Evolutionary conservation across 1,140 invertebrate species (phyloP).

Genomic region (Drosophila sp.): DNA sequence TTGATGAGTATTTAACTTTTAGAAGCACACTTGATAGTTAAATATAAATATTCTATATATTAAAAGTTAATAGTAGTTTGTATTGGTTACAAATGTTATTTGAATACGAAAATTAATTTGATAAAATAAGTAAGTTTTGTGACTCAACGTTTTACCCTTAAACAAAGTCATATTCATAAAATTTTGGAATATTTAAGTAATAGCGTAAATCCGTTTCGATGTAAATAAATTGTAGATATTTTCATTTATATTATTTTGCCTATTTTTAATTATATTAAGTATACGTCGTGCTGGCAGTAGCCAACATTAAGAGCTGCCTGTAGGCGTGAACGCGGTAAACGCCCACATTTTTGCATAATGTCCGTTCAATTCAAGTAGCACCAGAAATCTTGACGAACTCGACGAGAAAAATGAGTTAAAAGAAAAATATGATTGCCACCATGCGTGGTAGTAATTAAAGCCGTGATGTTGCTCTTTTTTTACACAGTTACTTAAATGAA

Average conservation of each 20-base stretch:
- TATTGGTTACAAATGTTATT: background rate
- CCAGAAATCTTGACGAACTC: conserved; percentile 29
- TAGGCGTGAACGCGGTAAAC: conserved; percentile 28
- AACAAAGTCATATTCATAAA: background rate
- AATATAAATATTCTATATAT: too few species aligned
- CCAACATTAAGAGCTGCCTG: conserved; percentile 28
- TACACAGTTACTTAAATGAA: conserved; percentile 20
- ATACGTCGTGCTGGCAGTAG: conserved; percentile 31
- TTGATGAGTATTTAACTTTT: too few species aligned
- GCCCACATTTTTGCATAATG: conserved; percentile 63
- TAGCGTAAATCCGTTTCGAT: conserved; percentile 7
- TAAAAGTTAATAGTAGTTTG: too few species aligned
- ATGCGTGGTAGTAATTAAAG: conserved; percentile 70
- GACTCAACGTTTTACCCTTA: too few species aligned
- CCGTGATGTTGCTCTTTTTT: conserved; percentile 62
- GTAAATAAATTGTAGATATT: background rate
- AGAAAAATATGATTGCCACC: conserved; percentile 41
- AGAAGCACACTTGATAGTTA: too few species aligned
- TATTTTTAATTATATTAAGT: conserved; percentile 27
- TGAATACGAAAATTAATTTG: background rate
- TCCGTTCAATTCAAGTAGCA: conserved; percentile 43
- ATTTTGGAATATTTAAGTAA: background rate
- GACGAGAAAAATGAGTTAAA: conserved; percentile 10
- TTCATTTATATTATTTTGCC: background rate
- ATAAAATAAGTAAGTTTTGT: too few species aligned